Percentiles rank a stretch among this genome's conserved stretches.
phyloP scores from a whole-genome alignment of 2,113 vertebrate genomes.

The Calidris pugnax region DNA sequence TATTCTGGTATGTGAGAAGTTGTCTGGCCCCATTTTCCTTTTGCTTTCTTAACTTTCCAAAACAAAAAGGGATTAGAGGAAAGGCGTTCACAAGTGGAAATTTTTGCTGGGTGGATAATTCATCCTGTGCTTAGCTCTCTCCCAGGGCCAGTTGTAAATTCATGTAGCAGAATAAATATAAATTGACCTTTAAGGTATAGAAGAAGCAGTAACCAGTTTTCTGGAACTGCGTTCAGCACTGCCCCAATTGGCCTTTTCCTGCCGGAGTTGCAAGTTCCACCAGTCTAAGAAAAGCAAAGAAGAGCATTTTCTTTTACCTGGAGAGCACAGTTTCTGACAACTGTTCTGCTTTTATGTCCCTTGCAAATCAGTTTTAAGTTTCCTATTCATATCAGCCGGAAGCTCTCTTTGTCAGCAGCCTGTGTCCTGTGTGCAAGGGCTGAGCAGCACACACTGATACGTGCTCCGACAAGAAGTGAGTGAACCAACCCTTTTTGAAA shows the following conservation, averaged over 20 bases:
- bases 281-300: neutral
- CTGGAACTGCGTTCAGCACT: neutral
- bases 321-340: neutral
- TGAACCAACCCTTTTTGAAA: neutral
- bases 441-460: neutral
- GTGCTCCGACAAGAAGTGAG: neutral
- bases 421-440: neutral
- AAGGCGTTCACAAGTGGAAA: slow-evolving; percentile 63
- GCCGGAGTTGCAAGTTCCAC: neutral
- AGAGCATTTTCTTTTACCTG: neutral
- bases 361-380: neutral
- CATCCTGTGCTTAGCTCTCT: slow-evolving; percentile 5
- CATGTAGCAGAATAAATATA: neutral
- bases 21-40: neutral
- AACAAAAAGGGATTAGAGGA: slow-evolving; percentile 48
- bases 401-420: neutral
- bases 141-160: neutral
- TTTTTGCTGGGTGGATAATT: neutral
- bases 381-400: neutral
- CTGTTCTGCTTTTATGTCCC: neutral
- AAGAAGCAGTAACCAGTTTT: neutral
- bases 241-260: neutral
- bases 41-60: slow-evolving; percentile 32
- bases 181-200: neutral
- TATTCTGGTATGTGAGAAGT: neutral